Evolutionary conservation across 1,140 invertebrate genomes (phyloP), one percentile per base, ranked within the genome.

Genomic region (Drosophila ercepeae): DNA sequence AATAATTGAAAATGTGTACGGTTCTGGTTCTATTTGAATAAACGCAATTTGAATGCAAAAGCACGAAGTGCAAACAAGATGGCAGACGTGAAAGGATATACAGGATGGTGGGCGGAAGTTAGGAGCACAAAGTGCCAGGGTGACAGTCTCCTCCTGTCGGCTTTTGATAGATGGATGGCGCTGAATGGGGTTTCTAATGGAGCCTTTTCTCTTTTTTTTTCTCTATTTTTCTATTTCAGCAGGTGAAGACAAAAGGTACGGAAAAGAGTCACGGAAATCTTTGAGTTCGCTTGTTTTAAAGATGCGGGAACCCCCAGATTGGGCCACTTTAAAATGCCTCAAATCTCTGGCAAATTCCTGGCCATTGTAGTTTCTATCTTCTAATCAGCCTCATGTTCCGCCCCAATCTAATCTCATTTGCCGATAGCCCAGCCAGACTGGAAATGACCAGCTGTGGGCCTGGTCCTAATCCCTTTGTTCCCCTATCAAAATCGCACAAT

Each of bases 1-100:
- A 86, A 86, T 86, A 86, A 86, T 86, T 86, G 81, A 86, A 86
- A 86, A 81, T 88, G 76, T 86, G 81, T 88, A 74, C 73, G 82
- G 67, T 70, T 71, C 50, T 58, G 76, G 55, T 68, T 84, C 81
- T 88, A 86, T 86, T 86, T 86, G 81, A 86, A 86, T 86, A 86
- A 86, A 86, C 81, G 81, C 82, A 86, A 86, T 86, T 88, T 86
- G 82, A 86, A 86, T 86, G 81, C 81, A 86, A 88, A 86, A 88
- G 81, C 81, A 86, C 81, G 81, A 88, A 86, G 77, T 86, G 81
- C 81, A 86, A 86, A 86, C 81, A 86, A 81, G 73, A 65, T 75
- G 63, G 61, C 59, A 78, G 58, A 65, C 60, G 82, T 52, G 63
- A 54, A 81, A 50, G 61, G 51, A 73, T 64, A 52, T 50, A 41